phyloP scores from a whole-genome alignment of 2,797 vertebrate species.

The Dicrostonyx torquatus region DNA sequence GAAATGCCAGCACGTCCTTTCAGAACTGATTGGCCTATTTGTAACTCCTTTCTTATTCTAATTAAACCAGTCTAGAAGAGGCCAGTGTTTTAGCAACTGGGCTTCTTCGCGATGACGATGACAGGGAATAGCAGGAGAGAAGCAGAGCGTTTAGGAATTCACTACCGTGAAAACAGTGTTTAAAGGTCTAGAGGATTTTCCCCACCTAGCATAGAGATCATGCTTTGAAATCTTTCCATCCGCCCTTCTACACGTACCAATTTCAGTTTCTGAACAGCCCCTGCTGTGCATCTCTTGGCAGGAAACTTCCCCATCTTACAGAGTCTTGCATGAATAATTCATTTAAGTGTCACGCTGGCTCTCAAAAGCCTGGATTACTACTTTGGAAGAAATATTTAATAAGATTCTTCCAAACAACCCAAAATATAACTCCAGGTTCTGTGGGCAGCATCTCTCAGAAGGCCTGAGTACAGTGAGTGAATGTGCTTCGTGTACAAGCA shows the following conservation, averaged over 20 bases:
- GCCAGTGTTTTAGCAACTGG: not conserved
- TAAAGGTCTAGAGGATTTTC: slow-evolving; percentile 75
- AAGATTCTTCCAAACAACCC: slow-evolving; percentile 81
- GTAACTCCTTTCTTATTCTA: slow-evolving; percentile 30
- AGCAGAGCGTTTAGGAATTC: slow-evolving; percentile 19
- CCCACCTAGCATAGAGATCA: slow-evolving; percentile 70
- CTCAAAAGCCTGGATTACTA: slow-evolving; percentile 82
- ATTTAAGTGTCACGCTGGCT: slow-evolving; percentile 85
- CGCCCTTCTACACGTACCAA: slow-evolving; percentile 78
- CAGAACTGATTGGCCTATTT: slow-evolving; percentile 49
- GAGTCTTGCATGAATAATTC: slow-evolving; percentile 87
- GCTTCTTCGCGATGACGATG: fast-evolving
- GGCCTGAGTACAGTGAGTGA: slow-evolving; percentile 67
- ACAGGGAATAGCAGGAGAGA: slow-evolving; percentile 33
- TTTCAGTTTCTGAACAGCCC: slow-evolving; percentile 85
- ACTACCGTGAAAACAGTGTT: slow-evolving; percentile 72
- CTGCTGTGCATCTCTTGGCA: slow-evolving; percentile 85
- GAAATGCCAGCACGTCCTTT: not conserved
- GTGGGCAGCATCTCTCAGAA: slow-evolving; percentile 61
- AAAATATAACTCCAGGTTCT: slow-evolving; percentile 71
- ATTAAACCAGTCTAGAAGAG: not conserved
- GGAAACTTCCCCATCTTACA: slow-evolving; percentile 84
- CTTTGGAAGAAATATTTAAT: slow-evolving; percentile 84
- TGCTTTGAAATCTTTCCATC: slow-evolving; percentile 84
- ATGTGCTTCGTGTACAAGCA: slow-evolving; percentile 65